Percentiles rank a stretch among this genome's conserved stretches.
Conservation (phyloP, 1,140 invertebrate species). For the Euwallacea fornicatus region DNA sequence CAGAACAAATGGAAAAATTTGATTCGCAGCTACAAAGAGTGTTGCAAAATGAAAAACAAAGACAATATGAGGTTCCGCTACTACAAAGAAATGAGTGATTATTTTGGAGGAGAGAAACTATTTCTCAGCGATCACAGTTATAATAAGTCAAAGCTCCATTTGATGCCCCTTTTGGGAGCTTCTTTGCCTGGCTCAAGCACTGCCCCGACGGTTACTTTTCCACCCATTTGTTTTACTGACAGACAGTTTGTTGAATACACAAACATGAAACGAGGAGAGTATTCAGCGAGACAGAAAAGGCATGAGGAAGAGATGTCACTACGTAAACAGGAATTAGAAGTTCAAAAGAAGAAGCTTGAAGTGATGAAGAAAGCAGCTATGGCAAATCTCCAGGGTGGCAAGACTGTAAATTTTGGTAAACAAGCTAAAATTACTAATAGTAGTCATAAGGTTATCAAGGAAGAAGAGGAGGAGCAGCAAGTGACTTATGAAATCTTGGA, state of each 20-base stretch:
- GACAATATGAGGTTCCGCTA: conserved; percentile 34
- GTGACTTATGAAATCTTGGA: not conserved
- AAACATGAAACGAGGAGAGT: conserved; percentile 36
- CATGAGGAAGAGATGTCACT: conserved; percentile 34
- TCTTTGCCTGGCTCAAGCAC: not conserved
- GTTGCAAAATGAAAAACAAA: conserved; percentile 35
- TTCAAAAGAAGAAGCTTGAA: conserved; percentile 36
- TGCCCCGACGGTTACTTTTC: conserved; percentile 28
- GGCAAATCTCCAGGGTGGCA: conserved; percentile 26
- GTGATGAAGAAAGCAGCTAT: conserved; percentile 37
- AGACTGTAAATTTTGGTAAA: conserved; percentile 37
- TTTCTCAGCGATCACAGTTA: conserved; percentile 30
- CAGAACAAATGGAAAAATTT: conserved; percentile 38
- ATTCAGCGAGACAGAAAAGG: conserved; percentile 27
- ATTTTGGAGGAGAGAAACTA: conserved; percentile 26
- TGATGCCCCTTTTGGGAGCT: conserved; percentile 18
- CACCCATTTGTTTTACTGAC: conserved; percentile 35
- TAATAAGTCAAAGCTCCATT: conserved; percentile 22
- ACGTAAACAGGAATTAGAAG: conserved; percentile 22
- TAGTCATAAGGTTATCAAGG: conserved; percentile 19
- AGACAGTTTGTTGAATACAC: conserved; percentile 36
- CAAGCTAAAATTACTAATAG: conserved; percentile 21
- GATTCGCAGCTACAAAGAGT: conserved; percentile 33
- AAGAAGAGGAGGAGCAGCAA: not conserved
- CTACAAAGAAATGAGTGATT: conserved; percentile 36